Evolutionary conservation across 2,888 invertebrate genomes (phyloP).

Genomic region (Ophion ellenae): DNA sequence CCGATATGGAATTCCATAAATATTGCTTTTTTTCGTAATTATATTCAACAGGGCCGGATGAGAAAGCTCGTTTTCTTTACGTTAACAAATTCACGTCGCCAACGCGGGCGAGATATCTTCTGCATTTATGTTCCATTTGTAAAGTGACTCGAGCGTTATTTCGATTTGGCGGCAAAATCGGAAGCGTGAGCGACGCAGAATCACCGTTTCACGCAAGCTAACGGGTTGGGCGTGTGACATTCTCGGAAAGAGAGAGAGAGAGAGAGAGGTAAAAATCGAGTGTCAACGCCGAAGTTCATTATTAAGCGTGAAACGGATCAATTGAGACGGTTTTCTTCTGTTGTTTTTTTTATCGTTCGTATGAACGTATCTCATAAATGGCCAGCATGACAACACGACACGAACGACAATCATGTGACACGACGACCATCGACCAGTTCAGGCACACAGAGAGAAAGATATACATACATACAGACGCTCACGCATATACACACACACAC

Average conservation of each 20-base stretch:
- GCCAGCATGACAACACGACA: slow-evolving; percentile 84
- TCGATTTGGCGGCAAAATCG: neutral
- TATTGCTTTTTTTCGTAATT: no score
- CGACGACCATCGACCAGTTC: slow-evolving; percentile 84
- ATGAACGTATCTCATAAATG: slow-evolving; percentile 72
- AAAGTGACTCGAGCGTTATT: no score
- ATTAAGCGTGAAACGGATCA: slow-evolving; percentile 48
- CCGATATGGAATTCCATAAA: no score
- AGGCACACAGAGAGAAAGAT: slow-evolving; percentile 83
- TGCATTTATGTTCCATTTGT: no score
- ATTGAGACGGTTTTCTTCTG: slow-evolving; percentile 17
- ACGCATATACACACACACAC: neutral
- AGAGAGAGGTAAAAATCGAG: neutral
- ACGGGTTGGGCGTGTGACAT: slow-evolving; percentile 3
- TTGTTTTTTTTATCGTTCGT: slow-evolving; percentile 32
- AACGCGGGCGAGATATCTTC: no score
- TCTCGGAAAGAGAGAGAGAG: neutral
- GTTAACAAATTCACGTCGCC: no score
- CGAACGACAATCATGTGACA: slow-evolving; percentile 84
- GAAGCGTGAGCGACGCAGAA: slow-evolving; percentile 18
- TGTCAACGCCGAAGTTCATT: slow-evolving; percentile 14
- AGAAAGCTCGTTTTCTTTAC: no score
- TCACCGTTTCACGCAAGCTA: slow-evolving; percentile 48
- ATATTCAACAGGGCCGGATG: no score
- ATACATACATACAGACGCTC: slow-evolving; percentile 65